phyloP scores from a whole-genome alignment of 2,113 vertebrate species.

The Bagarius yarrelli region DNA sequence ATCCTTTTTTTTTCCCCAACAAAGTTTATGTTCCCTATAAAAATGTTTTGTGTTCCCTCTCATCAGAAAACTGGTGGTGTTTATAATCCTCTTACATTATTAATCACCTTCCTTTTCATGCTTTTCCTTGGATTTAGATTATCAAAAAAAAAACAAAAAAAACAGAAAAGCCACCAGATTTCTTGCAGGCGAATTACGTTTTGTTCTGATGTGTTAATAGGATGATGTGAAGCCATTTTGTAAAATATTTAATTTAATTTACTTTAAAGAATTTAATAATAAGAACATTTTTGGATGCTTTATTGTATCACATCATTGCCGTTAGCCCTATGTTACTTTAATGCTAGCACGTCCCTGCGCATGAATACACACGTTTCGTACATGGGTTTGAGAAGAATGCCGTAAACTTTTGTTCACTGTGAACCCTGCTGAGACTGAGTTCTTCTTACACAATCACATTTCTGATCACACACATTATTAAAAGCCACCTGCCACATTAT shows the following conservation, averaged over 20 bases:
- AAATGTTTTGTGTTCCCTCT: not conserved
- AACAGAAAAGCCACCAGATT: not conserved
- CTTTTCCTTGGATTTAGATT: not conserved
- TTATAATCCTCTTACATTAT: conserved; percentile 14
- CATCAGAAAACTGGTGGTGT: not conserved
- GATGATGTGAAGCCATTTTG: too few relatives aligned
- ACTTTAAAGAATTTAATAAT: too few relatives aligned
- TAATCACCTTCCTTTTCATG: conserved; percentile 8
- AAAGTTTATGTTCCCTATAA: not conserved
- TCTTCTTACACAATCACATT: not conserved
- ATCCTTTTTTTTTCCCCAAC: not conserved
- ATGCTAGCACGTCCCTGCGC: not conserved
- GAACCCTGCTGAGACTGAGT: not conserved
- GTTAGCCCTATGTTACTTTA: not conserved
- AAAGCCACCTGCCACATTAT: not conserved
- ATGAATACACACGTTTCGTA: not conserved
- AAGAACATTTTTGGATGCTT: not conserved
- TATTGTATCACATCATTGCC: not conserved
- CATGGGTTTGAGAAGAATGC: not conserved
- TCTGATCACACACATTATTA: not conserved
- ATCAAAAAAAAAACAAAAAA: not conserved
- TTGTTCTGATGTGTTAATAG: not conserved
- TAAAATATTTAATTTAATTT: too few relatives aligned
- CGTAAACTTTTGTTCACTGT: not conserved
- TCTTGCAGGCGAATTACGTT: not conserved